Conservation (phyloP, 2,797 vertebrate genomes). For the Forpus xanthops region DNA sequence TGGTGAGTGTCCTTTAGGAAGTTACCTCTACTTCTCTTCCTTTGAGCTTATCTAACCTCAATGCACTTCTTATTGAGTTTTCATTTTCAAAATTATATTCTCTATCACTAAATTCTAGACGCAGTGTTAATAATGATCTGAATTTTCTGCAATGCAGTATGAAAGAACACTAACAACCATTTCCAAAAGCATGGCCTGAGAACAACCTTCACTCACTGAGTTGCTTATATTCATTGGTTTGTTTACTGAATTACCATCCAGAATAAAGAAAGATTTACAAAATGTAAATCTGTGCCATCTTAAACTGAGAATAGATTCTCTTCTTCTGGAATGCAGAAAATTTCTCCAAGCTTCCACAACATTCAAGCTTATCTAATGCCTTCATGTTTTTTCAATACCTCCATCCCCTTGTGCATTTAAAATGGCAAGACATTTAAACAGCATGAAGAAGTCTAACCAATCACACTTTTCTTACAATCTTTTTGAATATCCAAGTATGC, state of each 20-base stretch:
- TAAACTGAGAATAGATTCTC: not conserved
- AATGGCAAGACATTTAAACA: not conserved
- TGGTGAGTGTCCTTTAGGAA: not conserved
- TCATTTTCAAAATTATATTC: not conserved
- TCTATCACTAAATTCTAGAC: not conserved
- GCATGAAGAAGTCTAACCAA: not conserved
- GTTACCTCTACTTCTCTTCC: not conserved
- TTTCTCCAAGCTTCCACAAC: not conserved
- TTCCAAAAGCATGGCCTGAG: not conserved
- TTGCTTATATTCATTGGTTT: not conserved
- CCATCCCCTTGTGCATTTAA: not conserved
- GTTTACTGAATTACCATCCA: not conserved
- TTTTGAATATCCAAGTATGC: not conserved
- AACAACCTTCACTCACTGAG: not conserved
- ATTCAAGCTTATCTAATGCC: not conserved
- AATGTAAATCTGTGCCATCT: not conserved
- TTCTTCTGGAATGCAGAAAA: not conserved
- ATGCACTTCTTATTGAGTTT: accelerated
- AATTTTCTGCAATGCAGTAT: not conserved
- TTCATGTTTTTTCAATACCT: not conserved
- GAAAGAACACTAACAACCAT: not conserved
- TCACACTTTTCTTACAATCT: not conserved
- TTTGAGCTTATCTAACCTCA: not conserved
- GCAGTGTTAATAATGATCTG: not conserved
- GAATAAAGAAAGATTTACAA: not conserved